Percentiles rank a stretch among this genome's conserved stretches.
Evolutionary conservation across 2,888 invertebrate genomes (phyloP).

Genomic region (Sarcophaga rosellei): DNA sequence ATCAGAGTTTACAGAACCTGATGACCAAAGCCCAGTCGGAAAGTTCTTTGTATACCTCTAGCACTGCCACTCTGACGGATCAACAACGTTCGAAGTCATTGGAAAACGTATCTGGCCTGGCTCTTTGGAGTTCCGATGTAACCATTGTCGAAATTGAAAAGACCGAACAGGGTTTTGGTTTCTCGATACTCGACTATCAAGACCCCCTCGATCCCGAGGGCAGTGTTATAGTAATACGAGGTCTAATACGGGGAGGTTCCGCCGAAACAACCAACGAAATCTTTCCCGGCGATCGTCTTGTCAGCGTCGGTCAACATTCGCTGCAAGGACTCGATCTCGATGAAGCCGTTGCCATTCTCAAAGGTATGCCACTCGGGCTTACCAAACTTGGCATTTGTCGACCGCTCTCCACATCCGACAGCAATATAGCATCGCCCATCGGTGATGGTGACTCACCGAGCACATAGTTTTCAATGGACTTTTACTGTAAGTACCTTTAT

Average conservation of each 20-base stretch:
- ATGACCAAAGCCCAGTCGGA: conserved; percentile 97
- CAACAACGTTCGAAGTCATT: conserved; percentile 94
- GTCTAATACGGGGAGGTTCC: conserved; percentile 98
- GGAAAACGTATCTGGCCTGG: conserved; percentile 96
- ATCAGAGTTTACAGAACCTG: conserved; percentile 90
- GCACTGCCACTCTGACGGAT: conserved; percentile 90
- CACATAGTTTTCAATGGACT: conserved; percentile 79
- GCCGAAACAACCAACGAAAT: conserved; percentile 97
- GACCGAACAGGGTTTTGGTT: conserved; percentile 97
- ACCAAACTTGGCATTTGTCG: conserved; percentile 96
- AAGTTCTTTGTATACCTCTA: conserved; percentile 93
- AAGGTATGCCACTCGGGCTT: conserved; percentile 94
- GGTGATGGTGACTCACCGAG: conserved; percentile 76
- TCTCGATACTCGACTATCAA: conserved; percentile 98
- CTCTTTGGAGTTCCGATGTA: conserved; percentile 98
- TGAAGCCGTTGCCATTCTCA: conserved; percentile 96
- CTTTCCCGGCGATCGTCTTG: conserved; percentile 96
- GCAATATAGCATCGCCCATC: conserved; percentile 80
- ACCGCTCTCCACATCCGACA: conserved; percentile 83
- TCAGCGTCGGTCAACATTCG: conserved; percentile 94
- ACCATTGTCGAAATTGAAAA: conserved; percentile 95
- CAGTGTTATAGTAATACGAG: conserved; percentile 98
- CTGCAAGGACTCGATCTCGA: conserved; percentile 96
- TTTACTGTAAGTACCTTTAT: conserved; percentile 75
- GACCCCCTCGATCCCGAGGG: conserved; percentile 97